These are phyloP conservation scores for Carpatolechia fugitivella DNA, from an alignment of 2,888 invertebrate species.

Conservation along the genomic window DNA sequence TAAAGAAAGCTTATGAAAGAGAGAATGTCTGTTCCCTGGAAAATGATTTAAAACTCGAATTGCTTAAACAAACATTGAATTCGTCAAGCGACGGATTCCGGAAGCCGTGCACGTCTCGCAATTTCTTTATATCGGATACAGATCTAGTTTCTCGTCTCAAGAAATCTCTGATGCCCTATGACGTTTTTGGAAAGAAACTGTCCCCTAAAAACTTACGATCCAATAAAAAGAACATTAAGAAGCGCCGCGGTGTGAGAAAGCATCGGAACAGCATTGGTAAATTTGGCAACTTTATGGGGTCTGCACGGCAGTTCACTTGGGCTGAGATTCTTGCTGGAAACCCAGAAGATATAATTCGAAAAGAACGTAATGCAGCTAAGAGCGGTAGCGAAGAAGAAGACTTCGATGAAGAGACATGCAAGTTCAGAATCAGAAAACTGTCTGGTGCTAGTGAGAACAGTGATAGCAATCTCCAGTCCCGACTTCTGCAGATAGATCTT, in stretches of 20 bases:
- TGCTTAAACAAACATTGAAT: constrained; percentile 66
- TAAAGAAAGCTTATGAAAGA: constrained; percentile 62
- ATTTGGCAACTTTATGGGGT: constrained; percentile 75
- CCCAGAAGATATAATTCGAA: constrained; percentile 81
- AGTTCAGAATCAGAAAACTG: constrained; percentile 66
- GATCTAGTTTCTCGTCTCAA: constrained; percentile 67
- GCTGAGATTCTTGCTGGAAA: constrained; percentile 82
- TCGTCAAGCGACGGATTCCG: constrained; percentile 67
- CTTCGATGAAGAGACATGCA: constrained; percentile 56
- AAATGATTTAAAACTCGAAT: constrained; percentile 64
- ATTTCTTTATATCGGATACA: constrained; percentile 71
- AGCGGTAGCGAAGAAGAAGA: constrained; percentile 50
- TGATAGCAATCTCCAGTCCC: constrained; percentile 56
- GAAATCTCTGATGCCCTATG: constrained; percentile 73
- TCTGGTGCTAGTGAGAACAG: constrained; percentile 59
- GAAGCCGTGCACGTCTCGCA: constrained; percentile 67
- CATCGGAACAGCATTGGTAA: constrained; percentile 70
- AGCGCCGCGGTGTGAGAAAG: constrained; percentile 65
- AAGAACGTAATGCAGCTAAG: constrained; percentile 51
- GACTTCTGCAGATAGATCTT: constrained; percentile 64
- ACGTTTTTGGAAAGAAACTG: constrained; percentile 70
- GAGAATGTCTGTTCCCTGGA: constrained; percentile 68
- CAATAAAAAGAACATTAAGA: constrained; percentile 70
- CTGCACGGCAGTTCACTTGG: constrained; percentile 81
- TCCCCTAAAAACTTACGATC: constrained; percentile 83